Percentiles rank a stretch among this genome's conserved stretches.
Conservation (phyloP, 2,113 vertebrate species). For the Phycodurus eques region DNA sequence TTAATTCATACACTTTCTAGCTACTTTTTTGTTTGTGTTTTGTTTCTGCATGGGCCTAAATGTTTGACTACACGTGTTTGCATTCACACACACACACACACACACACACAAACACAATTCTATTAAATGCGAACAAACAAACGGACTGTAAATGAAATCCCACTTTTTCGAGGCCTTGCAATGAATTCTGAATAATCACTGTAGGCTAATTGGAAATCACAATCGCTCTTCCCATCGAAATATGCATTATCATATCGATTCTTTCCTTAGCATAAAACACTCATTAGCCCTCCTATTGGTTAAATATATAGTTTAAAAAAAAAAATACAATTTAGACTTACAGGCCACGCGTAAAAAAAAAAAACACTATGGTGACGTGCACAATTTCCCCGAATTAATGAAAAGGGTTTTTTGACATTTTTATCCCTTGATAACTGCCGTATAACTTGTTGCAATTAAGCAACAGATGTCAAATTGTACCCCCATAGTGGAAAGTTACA, state of each 20-base stretch:
- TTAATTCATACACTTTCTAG: not conserved
- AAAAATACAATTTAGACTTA: not conserved
- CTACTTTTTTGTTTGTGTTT: not conserved
- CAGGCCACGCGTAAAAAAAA: constrained; percentile 4
- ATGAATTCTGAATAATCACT: constrained; percentile 7
- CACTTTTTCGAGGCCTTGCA: constrained; percentile 4
- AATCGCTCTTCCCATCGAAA: not conserved
- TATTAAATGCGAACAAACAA: not conserved
- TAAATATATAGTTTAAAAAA: not conserved
- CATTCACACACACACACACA: not conserved
- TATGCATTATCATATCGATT: not conserved
- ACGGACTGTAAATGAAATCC: not conserved
- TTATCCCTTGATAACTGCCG: constrained; percentile 74
- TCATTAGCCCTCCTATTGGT: not conserved
- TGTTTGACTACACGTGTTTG: not conserved
- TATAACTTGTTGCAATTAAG: constrained; percentile 90
- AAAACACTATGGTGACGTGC: constrained; percentile 72
- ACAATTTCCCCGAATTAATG: constrained; percentile 57
- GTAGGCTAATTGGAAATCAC: not conserved
- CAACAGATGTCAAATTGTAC: constrained; percentile 72
- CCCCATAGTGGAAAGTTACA: constrained; percentile 78
- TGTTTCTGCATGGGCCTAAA: not conserved
- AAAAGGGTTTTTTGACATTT: not conserved
- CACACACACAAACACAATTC: not conserved
- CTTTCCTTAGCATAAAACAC: not conserved